Percentiles rank a stretch among this genome's conserved stretches.
Conservation (phyloP, 1,140 invertebrate species). For the Aphaenogaster rudis region DNA sequence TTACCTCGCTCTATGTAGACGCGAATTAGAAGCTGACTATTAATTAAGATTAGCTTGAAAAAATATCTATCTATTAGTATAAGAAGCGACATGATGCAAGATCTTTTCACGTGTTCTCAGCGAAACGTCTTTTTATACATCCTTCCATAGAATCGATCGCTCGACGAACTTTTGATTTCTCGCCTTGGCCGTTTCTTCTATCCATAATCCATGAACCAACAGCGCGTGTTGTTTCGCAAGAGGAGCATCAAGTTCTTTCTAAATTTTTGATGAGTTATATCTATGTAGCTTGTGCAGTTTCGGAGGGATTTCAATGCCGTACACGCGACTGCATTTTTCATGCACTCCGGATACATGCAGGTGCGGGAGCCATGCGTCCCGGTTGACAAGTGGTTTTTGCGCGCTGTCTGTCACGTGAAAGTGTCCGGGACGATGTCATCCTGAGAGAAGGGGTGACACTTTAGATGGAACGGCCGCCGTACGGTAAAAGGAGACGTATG, state of each 20-base stretch:
- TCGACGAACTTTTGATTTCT: slow-evolving; percentile 13
- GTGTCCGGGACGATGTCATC: slow-evolving; percentile 12
- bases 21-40: slow-evolving; percentile 25
- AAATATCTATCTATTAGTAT: not conserved
- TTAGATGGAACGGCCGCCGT: not conserved
- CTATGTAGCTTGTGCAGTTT: slow-evolving; percentile 6
- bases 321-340: slow-evolving; percentile 45
- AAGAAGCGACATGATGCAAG: not conserved
- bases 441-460: slow-evolving; percentile 19
- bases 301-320: slow-evolving; percentile 23
- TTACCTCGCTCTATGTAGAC: not conserved
- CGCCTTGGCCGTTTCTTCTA: not conserved
- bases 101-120: not conserved
- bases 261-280: slow-evolving; percentile 42
- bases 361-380: not conserved
- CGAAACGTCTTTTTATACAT: not conserved
- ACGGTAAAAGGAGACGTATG: not conserved
- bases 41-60: slow-evolving; percentile 2
- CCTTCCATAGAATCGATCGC: not conserved
- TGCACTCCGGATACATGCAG: slow-evolving; percentile 2
- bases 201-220: not conserved
- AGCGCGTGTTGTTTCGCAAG: not conserved
- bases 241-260: slow-evolving; percentile 17
- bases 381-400: slow-evolving; percentile 47
- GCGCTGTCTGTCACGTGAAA: slow-evolving; percentile 23